Evolutionary conservation across 2,797 vertebrate genomes (phyloP).

Genomic region (Mus spretus): DNA sequence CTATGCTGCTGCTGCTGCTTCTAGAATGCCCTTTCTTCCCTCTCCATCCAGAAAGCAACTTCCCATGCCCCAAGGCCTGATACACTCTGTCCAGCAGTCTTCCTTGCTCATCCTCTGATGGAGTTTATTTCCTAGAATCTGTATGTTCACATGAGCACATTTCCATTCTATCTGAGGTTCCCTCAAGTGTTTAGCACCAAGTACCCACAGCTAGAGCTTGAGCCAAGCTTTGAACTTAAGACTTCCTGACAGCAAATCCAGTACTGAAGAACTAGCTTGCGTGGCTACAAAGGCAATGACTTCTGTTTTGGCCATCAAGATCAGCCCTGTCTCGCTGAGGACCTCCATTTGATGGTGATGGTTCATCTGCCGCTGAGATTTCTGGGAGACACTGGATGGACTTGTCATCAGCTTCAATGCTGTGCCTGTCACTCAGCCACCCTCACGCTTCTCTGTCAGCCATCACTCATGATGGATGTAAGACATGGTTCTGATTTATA

Average conservation of each 20-base stretch:
- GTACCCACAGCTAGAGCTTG: not conserved
- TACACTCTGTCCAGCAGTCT: not conserved
- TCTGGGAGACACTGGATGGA: not conserved
- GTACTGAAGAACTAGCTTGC: not conserved
- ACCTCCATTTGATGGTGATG: not conserved
- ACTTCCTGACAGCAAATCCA: slow-evolving; percentile 10
- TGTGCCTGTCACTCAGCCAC: not conserved
- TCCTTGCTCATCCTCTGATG: not conserved
- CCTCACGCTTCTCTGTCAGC: not conserved
- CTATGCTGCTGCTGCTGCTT: not conserved
- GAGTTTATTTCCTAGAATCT: not conserved
- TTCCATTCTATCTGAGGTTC: slow-evolving; percentile 6
- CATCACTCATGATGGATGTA: not conserved
- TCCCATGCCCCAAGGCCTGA: not conserved
- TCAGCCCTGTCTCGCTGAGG: not conserved
- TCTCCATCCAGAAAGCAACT: not conserved
- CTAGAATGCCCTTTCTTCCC: not conserved
- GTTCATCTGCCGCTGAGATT: not conserved
- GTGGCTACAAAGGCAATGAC: not conserved
- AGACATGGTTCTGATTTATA: not conserved
- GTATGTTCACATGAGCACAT: not conserved
- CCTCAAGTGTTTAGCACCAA: slow-evolving; percentile 3
- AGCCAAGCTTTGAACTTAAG: slow-evolving; percentile 52
- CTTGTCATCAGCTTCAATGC: not conserved
- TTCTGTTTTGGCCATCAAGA: not conserved